Percentiles rank a stretch among this genome's conserved stretches.
These are phyloP conservation scores for Sphaerodactylus townsendi DNA, from an alignment of 2,113 vertebrate species.

Conservation along the genomic window DNA sequence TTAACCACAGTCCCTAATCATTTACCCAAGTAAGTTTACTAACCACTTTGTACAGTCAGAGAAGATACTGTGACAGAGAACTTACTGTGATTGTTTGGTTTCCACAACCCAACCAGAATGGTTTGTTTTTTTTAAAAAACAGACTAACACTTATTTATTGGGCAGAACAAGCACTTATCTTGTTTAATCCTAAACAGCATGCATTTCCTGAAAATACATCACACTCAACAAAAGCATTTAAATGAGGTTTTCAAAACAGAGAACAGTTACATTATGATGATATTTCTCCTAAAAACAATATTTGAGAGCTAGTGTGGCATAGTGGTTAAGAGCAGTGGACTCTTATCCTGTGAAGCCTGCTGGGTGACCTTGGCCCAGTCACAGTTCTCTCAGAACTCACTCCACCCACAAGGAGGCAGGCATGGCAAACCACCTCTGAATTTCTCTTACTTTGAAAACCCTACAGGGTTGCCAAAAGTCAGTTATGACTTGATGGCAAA, in stretches of 20 bases:
- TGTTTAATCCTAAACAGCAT: conserved; percentile 37
- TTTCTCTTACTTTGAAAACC: too few relatives aligned
- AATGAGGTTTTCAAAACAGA: conserved; percentile 50
- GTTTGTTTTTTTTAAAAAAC: conserved; percentile 46
- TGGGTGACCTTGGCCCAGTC: too few relatives aligned
- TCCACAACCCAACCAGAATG: conserved; percentile 67
- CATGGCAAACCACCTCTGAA: too few relatives aligned
- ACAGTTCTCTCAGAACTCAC: too few relatives aligned
- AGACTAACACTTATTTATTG: conserved; percentile 60
- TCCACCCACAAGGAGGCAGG: too few relatives aligned
- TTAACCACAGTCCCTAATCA: too few relatives aligned
- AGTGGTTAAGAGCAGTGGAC: too few relatives aligned
- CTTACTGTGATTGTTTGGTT: conserved; percentile 59
- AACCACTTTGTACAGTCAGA: too few relatives aligned
- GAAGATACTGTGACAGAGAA: conserved; percentile 55
- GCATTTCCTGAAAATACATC: conserved; percentile 23
- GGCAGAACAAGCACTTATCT: conserved; percentile 62
- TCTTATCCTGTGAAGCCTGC: too few relatives aligned
- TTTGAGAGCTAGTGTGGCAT: not conserved
- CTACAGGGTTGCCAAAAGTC: too few relatives aligned
- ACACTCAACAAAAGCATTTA: conserved; percentile 39
- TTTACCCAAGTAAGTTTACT: too few relatives aligned
- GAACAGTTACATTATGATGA: not conserved
- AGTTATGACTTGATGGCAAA: too few relatives aligned
- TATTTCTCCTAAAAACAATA: conserved; percentile 35